Evolutionary conservation across 1,140 invertebrate genomes (phyloP).

Genomic region (Pararge aegeria): DNA sequence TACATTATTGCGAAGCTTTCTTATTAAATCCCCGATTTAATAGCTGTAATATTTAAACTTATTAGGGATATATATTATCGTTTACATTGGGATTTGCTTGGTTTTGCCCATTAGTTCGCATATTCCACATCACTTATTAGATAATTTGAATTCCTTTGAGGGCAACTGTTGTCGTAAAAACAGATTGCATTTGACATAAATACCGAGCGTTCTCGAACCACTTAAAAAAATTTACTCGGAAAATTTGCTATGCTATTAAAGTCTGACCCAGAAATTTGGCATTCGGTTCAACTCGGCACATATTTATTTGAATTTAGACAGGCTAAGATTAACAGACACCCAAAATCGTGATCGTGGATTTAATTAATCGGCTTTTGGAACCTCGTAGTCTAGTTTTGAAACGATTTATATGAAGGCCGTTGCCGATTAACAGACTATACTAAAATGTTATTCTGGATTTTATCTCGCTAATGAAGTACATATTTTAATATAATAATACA

Average conservation of each 20-base stretch:
- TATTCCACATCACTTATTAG: constrained; percentile 9
- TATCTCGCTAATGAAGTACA: not conserved
- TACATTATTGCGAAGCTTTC: constrained; percentile 17
- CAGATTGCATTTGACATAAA: constrained; percentile 30
- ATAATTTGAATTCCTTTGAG: constrained; percentile 12
- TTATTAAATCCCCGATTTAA: constrained; percentile 18
- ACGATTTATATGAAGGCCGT: constrained; percentile 3
- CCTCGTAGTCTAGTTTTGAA: constrained; percentile 28
- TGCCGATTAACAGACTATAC: not conserved
- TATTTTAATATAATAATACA: too few species aligned
- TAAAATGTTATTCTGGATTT: not conserved
- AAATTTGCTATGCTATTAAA: constrained; percentile 52
- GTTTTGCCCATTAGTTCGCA: not conserved
- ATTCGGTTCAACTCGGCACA: constrained; percentile 31
- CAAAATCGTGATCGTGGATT: constrained; percentile 29
- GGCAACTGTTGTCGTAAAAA: constrained; percentile 17
- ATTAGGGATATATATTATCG: not conserved
- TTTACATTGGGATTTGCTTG: constrained; percentile 11
- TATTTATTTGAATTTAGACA: constrained; percentile 22
- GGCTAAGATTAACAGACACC: constrained; percentile 28
- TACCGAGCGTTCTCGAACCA: constrained; percentile 27
- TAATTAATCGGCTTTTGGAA: constrained; percentile 38
- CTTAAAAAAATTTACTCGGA: constrained; percentile 26
- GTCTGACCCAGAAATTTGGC: constrained; percentile 51
- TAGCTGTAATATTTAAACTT: not conserved